Conservation (phyloP, 2,888 invertebrate genomes). For the Cheilosia urbana region DNA sequence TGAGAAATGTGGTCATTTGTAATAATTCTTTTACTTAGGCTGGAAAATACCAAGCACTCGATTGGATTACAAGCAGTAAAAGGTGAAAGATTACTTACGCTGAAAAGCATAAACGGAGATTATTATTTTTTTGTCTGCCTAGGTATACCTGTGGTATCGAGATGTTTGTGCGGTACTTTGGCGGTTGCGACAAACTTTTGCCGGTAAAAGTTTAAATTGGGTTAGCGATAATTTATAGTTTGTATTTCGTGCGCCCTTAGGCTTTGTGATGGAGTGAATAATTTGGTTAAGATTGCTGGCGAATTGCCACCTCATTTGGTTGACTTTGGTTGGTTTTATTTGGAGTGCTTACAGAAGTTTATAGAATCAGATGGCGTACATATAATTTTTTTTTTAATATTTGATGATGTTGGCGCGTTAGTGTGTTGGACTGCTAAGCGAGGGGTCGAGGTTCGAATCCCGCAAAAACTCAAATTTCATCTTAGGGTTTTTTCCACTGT, state of each 20-base stretch:
- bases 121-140: slow-evolving; percentile 1
- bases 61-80: background rate
- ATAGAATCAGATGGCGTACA: no score
- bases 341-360: no score
- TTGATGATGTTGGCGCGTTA: no score
- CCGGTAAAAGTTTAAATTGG: slow-evolving; percentile 18
- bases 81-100: background rate
- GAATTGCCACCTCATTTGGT: background rate
- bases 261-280: background rate
- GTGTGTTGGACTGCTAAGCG: no score
- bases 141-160: background rate
- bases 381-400: no score
- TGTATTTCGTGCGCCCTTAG: background rate
- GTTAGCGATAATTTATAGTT: slow-evolving; percentile 5
- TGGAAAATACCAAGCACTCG: background rate
- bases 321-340: no score
- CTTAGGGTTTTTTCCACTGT: no score
- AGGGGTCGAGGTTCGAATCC: no score
- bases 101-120: slow-evolving; percentile 15
- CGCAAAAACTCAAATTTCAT: no score
- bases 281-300: background rate
- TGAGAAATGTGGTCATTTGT: slow-evolving; percentile 19
- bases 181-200: background rate
- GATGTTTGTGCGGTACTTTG: slow-evolving; percentile 11
- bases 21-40: background rate